Evolutionary conservation across 2,113 vertebrate species (phyloP), one percentile per base, ranked within the genome.

Genomic region (Todiramphus saurophagus): DNA sequence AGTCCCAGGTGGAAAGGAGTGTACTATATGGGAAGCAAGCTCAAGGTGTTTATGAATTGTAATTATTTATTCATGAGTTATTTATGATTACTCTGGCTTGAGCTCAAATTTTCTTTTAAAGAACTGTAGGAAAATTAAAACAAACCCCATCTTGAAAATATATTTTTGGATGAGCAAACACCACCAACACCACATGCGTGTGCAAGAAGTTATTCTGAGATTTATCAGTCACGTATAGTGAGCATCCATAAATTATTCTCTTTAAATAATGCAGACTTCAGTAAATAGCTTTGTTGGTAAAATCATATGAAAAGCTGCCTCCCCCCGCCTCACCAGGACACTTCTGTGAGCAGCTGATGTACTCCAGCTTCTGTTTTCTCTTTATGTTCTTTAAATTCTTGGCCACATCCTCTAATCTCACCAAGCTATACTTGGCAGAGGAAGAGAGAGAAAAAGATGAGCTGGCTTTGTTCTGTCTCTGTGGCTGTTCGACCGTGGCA

Each of bases 61-160:
- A 95, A 97, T 94, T 96, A 96, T 96, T 97, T 96, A 97, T 97
- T 97, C 96, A 66, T 90, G 94, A 96, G 86, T 96, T 97, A 98
- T 97, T 98, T 98, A 97, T 93, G 97, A 97, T 96, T 90, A 68
- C 12, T 87, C 83, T 79, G 86, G 95, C 95, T 96, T 80, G 74
- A 89, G 78, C 94, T 96, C 97, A 95, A 78, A 55, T 83, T 94
- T 94, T 93, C 80, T 83, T 84, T 87, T 89, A 94, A 94, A 94
- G 74, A 94, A 85, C 70, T 93, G 90, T 21, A 93, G 78, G 88
- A 95, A 97, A 90, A 80, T 80, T 80, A 41, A 95, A 97, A 97
- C 94, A 97, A 94, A 63, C 46, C 63, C 89, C 77, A 91, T 94
- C 94, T 91, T 84, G 84, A 96, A 89, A 90, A 95, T 90, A 1